These are phyloP conservation scores for Caenorhabditis sp. DNA, from an alignment of 2,888 invertebrate genomes.

Conservation along the genomic window DNA sequence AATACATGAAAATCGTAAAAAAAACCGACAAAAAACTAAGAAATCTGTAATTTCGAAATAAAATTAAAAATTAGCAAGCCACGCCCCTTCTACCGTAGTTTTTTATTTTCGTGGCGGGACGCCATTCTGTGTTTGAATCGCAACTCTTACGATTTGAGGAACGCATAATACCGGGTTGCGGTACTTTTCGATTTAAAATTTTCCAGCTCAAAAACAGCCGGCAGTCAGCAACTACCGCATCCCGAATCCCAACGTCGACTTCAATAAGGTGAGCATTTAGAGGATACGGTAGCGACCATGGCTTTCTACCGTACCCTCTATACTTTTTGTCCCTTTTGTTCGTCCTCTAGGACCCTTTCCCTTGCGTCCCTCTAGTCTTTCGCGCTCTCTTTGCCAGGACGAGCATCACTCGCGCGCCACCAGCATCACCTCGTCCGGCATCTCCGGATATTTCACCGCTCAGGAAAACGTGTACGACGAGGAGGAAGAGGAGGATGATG, in stretches of 20 bases:
- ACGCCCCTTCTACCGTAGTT: too few species aligned
- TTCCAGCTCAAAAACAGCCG: slow-evolving; percentile 34
- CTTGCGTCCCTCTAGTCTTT: slow-evolving; percentile 14
- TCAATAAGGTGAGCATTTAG: slow-evolving; percentile 53
- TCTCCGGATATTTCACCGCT: slow-evolving; percentile 71
- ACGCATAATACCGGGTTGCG: too few species aligned
- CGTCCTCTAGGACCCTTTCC: neutral
- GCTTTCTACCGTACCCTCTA: neutral
- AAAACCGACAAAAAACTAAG: too few species aligned
- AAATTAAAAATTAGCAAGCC: too few species aligned
- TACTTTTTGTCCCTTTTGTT: neutral
- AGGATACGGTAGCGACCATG: neutral
- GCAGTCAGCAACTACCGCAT: slow-evolving; percentile 54
- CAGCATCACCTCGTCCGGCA: slow-evolving; percentile 66
- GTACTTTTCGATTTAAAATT: neutral
- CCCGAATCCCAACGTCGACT: slow-evolving; percentile 61
- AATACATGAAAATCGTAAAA: too few species aligned
- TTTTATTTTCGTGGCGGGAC: too few species aligned
- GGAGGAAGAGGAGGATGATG: slow-evolving; percentile 47
- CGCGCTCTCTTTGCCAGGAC: slow-evolving; percentile 34
- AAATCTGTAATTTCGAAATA: too few species aligned
- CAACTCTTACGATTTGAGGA: too few species aligned
- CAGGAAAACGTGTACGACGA: slow-evolving; percentile 58
- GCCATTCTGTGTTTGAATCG: too few species aligned
- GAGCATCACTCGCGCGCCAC: slow-evolving; percentile 57